A percentile compares a stretch with the other conserved stretches of the same genome.
Evolutionary conservation across 1,140 invertebrate genomes (phyloP).

Genomic region (Rhagoletis pomonella): DNA sequence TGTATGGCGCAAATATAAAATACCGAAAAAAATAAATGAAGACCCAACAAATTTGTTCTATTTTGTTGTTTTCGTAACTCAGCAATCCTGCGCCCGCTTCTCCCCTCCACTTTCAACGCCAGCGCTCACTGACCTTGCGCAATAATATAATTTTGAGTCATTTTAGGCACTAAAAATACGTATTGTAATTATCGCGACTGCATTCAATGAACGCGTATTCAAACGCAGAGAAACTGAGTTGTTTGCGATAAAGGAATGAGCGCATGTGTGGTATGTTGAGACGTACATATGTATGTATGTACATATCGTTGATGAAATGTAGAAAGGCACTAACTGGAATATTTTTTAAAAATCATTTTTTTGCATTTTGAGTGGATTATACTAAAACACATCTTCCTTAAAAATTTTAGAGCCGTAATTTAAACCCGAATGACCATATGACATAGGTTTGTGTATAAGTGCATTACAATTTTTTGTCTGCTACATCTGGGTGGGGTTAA

Average conservation of each 20-base stretch:
- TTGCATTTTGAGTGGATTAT: too few relatives aligned
- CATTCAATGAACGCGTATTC: neutral
- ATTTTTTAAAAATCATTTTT: too few relatives aligned
- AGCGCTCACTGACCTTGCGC: slow-evolving; percentile 55
- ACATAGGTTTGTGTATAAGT: neutral
- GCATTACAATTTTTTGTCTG: neutral
- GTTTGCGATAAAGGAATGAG: slow-evolving; percentile 12
- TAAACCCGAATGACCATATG: too few relatives aligned
- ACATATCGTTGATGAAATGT: too few relatives aligned
- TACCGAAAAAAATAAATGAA: neutral
- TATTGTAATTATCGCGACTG: slow-evolving; percentile 19
- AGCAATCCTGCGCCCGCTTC: neutral
- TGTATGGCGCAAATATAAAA: neutral
- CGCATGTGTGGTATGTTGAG: neutral
- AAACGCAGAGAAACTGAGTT: neutral
- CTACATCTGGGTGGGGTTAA: neutral
- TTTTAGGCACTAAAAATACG: slow-evolving; percentile 27
- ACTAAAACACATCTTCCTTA: too few relatives aligned
- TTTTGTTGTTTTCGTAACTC: neutral
- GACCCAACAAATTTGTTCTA: neutral
- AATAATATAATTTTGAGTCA: slow-evolving; percentile 55
- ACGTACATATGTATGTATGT: neutral
- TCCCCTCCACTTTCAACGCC: neutral
- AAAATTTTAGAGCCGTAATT: too few relatives aligned
- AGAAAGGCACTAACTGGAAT: too few relatives aligned